Percentiles rank a stretch among this genome's conserved stretches.
Evolutionary conservation across 1,140 invertebrate genomes (phyloP).

Genomic region (Bombus polaris): DNA sequence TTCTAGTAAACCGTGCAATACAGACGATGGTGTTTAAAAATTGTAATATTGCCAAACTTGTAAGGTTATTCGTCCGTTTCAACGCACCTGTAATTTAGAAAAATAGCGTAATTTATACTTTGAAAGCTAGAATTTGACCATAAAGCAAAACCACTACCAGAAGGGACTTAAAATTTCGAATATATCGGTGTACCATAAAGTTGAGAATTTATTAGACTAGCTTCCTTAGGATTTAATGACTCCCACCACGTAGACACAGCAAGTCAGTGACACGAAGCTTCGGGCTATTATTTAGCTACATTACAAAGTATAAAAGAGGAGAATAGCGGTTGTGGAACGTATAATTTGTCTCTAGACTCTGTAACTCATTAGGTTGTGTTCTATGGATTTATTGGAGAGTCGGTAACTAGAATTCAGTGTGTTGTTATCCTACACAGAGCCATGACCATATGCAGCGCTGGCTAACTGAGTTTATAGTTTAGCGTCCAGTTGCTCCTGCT

Average conservation of each 20-base stretch:
- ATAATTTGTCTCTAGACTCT: background rate
- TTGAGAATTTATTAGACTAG: background rate
- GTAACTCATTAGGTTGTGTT: background rate
- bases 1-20: background rate
- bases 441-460: background rate
- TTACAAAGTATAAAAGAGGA: background rate
- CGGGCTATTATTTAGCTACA: background rate
- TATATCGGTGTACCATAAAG: background rate
- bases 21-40: background rate
- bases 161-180: background rate
- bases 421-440: background rate
- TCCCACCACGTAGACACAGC: no score
- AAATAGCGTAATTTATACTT: background rate
- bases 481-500: conserved; percentile 6
- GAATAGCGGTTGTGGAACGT: background rate
- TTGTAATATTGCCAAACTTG: background rate
- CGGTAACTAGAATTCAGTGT: conserved; percentile 11
- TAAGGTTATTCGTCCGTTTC: background rate
- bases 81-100: background rate
- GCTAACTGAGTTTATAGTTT: background rate
- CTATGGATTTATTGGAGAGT: conserved; percentile 13
- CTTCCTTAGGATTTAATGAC: background rate
- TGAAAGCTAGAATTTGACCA: background rate
- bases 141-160: background rate
- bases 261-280: background rate